phyloP scores from a whole-genome alignment of 1,140 invertebrate species.

The Harlomillsia oculata region DNA sequence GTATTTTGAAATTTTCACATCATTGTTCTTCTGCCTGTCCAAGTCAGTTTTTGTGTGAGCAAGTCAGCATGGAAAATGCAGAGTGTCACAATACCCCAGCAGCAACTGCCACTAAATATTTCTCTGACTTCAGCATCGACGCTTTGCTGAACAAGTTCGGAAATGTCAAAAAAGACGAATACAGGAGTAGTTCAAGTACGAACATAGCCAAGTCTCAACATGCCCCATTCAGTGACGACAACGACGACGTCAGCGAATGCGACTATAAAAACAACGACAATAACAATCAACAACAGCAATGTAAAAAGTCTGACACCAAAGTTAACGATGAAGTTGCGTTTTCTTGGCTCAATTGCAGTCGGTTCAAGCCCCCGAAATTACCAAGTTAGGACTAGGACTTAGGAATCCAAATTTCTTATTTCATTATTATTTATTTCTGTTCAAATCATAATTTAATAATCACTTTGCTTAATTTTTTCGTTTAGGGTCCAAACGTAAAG shows the following conservation, averaged over 20 bases:
- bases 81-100: too few relatives aligned
- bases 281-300: background rate
- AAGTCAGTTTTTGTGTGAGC: too few relatives aligned
- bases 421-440: background rate
- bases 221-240: background rate
- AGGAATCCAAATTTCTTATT: too few relatives aligned
- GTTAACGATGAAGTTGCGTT: constrained; percentile 14
- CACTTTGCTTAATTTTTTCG: background rate
- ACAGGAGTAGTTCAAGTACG: too few relatives aligned
- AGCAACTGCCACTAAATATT: too few relatives aligned
- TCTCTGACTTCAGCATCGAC: too few relatives aligned
- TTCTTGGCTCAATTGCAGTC: constrained; percentile 60
- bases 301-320: background rate
- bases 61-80: too few relatives aligned
- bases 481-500: constrained; percentile 34
- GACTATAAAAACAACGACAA: background rate
- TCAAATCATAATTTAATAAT: background rate
- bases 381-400: constrained; percentile 55
- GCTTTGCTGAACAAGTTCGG: too few relatives aligned
- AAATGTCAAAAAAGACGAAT: too few relatives aligned
- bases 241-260: background rate
- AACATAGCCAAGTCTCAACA: too few relatives aligned
- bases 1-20: too few relatives aligned
- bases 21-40: too few relatives aligned
- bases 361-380: constrained; percentile 62